phyloP scores from a whole-genome alignment of 1,140 invertebrate species.

The Tetramorium alpestre region DNA sequence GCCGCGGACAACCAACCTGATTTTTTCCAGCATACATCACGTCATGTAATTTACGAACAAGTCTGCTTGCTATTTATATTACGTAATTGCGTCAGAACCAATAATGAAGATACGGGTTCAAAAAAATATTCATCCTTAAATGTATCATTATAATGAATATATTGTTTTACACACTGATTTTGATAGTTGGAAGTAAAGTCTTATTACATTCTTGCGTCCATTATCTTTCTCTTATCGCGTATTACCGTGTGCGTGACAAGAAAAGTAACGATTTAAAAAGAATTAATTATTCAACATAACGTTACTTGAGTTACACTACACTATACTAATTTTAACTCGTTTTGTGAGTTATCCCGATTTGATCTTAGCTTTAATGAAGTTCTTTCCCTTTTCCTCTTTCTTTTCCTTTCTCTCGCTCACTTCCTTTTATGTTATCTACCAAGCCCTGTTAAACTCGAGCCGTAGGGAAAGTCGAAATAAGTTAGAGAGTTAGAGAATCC shows the following conservation, averaged over 20 bases:
- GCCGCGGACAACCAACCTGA: not conserved
- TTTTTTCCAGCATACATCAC: not conserved
- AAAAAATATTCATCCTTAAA: not conserved
- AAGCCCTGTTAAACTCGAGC: slow-evolving; percentile 8
- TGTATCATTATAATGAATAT: not conserved
- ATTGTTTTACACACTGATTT: not conserved
- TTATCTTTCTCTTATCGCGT: not conserved
- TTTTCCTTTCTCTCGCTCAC: not conserved
- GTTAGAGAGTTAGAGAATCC: not conserved
- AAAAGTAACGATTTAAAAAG: not conserved
- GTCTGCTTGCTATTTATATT: not conserved
- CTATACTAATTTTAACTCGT: not conserved
- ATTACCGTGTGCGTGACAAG: not conserved
- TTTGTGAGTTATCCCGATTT: not conserved
- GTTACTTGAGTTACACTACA: not conserved
- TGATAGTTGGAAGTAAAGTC: not conserved
- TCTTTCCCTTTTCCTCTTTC: not conserved
- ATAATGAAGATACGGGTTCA: not conserved
- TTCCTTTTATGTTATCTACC: slow-evolving; percentile 29
- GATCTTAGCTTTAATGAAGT: slow-evolving; percentile 14
- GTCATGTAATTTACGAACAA: not conserved
- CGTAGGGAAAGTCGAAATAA: slow-evolving; percentile 27
- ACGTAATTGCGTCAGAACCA: not conserved
- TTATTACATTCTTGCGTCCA: not conserved
- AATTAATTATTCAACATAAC: not conserved